A percentile compares a stretch with the other conserved stretches of the same genome.
Conservation (phyloP, 37 sponge, comb jelly and placozoan genomes). For the Bolinopsis microptera region DNA sequence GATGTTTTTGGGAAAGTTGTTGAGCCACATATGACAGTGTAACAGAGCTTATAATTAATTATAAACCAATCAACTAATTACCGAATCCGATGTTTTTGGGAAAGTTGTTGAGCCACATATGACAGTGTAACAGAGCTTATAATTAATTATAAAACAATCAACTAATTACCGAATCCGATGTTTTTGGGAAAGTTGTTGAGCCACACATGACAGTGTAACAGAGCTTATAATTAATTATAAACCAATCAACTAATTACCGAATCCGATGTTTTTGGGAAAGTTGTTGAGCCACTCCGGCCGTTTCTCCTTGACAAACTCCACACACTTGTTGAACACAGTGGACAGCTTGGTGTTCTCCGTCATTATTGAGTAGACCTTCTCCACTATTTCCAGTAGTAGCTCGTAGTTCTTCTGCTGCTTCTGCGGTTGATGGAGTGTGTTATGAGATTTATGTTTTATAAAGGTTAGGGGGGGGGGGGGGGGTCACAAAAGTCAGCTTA, state of each 20-base stretch:
- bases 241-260: conserved; percentile 32
- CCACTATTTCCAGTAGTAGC: conserved; percentile 79
- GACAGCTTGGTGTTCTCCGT: conserved; percentile 71
- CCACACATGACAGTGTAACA: no score
- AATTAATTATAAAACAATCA: no score
- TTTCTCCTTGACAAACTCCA: conserved; percentile 70
- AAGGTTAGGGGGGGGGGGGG: background rate
- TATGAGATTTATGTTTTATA: no score
- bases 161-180: conserved; percentile 72
- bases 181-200: conserved; percentile 75
- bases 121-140: no score
- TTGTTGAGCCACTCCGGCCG: conserved; percentile 73
- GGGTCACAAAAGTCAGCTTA: no score
- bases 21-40: no score
- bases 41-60: no score
- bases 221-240: no score
- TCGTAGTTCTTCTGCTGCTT: conserved; percentile 83
- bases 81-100: no score
- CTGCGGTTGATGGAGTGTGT: conserved; percentile 68
- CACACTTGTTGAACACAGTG: conserved; percentile 75
- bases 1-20: no score
- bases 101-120: no score
- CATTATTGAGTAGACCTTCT: conserved; percentile 60
- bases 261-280: conserved; percentile 83
- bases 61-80: no score